Conservation (phyloP, 2,113 vertebrate genomes). For the Pontoporia blainvillei region DNA sequence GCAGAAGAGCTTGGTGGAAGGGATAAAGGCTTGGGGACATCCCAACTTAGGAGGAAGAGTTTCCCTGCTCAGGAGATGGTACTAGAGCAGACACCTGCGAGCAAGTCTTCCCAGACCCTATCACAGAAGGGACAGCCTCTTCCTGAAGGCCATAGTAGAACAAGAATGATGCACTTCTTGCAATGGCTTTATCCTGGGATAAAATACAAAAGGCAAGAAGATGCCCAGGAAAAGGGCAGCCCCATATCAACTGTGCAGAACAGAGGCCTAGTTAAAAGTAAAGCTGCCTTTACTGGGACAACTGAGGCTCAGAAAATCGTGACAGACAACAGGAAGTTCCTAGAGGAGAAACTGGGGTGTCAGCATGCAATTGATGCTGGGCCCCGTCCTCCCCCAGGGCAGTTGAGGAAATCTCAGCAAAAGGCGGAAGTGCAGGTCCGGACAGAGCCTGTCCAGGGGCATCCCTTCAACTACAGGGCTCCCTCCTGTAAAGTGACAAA, state of each 20-base stretch:
- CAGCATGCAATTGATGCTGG: background rate
- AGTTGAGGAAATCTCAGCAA: background rate
- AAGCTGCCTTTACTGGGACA: background rate
- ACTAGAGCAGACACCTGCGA: background rate
- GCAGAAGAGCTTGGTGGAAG: background rate
- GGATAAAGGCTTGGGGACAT: background rate
- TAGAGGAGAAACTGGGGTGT: background rate
- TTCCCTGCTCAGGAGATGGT: background rate
- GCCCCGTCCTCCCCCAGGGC: background rate
- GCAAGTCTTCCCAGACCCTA: background rate
- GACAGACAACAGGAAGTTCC: background rate
- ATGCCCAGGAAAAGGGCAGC: background rate
- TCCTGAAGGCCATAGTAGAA: background rate
- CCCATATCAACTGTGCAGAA: background rate
- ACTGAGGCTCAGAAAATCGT: background rate
- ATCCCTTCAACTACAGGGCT: background rate
- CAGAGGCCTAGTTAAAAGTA: background rate
- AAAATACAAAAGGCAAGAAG: background rate
- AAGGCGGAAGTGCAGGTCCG: rapidly evolving
- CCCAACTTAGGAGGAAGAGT: background rate
- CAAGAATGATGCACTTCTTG: background rate
- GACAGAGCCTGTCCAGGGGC: background rate
- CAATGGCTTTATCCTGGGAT: background rate
- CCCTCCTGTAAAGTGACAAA: background rate
- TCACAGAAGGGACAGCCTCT: background rate